Base-by-base conservation (phyloP, 2,797 vertebrate species). In the Macrochelys suwanniensis region DNA sequence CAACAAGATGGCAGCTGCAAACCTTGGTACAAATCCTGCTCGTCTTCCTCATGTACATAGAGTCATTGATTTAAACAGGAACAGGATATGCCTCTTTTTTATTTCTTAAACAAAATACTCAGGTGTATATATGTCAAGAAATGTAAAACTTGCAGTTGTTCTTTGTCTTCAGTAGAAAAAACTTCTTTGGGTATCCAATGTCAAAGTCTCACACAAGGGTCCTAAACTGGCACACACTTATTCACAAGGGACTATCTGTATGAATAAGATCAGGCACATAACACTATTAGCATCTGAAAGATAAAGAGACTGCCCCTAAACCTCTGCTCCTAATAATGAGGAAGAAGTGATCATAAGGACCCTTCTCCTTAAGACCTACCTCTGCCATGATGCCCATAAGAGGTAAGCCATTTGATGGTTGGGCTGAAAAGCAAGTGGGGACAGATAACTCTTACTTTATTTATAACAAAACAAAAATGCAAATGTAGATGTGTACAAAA, bases 141-240 rank as follows among this genome's bases (percentile, higher is more conserved):
- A 59, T 21, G 6, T 33, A 8, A 65, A 53, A 65, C 71, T 85
- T 86, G 88, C 17, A 82, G 57, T 26, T 53, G 17, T 3, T 45
- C 26, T 88, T 61, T 56, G 28, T 49, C 65, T 79, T 87, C 59
- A 59, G 53, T 65, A 82, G 54, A 74, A 9, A 81, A 88, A 90
- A 8, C 5, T 49, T 90, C 83, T n/a, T 4, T 54, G 79, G 10
- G 12, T 54, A 84, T 15, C 33, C 19, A 56, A 59, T 89, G 50
- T 80, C 33, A 78, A 49, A 81, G 9, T 8, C 1, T 26, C 33
- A 33, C 65, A 23, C n/a, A 84, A 87, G 26, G 26, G 31, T 57
- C 19, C 13, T 42, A 6, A 78, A 23, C 74, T 86, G 74, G 68
- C n/a, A 76, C 11, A 74, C 0, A 0, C 65, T 57, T 23, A 49